Conservation (phyloP, 1,140 invertebrate species). For the Heliothis virescens region DNA sequence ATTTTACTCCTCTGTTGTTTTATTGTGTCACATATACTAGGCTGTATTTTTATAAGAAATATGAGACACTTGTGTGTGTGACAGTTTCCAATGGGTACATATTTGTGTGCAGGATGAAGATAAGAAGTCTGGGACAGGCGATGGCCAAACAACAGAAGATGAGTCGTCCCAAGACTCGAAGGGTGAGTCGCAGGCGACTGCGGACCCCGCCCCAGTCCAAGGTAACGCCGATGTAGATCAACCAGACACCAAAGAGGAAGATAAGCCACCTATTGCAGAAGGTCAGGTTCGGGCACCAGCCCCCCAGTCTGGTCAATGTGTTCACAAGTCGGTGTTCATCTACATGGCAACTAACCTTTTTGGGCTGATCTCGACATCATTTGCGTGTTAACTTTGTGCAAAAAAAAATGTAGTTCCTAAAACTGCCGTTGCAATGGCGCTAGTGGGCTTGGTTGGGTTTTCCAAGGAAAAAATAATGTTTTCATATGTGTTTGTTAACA, state of each 20-base stretch:
- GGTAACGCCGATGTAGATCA: slow-evolving; percentile 81
- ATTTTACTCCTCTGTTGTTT: too few relatives aligned
- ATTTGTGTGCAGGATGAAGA: slow-evolving; percentile 79
- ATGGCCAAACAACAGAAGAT: slow-evolving; percentile 84
- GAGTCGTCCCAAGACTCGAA: slow-evolving; percentile 87
- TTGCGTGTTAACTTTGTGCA: slow-evolving; percentile 34
- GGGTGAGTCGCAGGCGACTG: slow-evolving; percentile 75
- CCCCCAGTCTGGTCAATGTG: slow-evolving; percentile 54
- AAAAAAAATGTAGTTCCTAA: slow-evolving; percentile 1
- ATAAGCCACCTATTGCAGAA: slow-evolving; percentile 56
- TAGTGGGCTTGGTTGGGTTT: not conserved
- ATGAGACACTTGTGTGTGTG: too few relatives aligned
- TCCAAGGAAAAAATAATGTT: not conserved
- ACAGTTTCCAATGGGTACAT: not conserved
- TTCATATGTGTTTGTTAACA: too few relatives aligned
- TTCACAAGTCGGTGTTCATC: slow-evolving; percentile 67
- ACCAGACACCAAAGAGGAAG: slow-evolving; percentile 61
- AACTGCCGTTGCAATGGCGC: not conserved
- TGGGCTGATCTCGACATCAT: slow-evolving; percentile 61
- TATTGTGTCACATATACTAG: too few relatives aligned
- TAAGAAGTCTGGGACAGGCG: slow-evolving; percentile 81
- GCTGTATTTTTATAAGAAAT: too few relatives aligned
- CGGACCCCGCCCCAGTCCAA: slow-evolving; percentile 66
- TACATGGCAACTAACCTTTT: slow-evolving; percentile 78
- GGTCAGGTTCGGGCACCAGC: slow-evolving; percentile 67